These are phyloP conservation scores for Xerus rutilus DNA, from an alignment of 2,797 vertebrate species.

Conservation along the genomic window DNA sequence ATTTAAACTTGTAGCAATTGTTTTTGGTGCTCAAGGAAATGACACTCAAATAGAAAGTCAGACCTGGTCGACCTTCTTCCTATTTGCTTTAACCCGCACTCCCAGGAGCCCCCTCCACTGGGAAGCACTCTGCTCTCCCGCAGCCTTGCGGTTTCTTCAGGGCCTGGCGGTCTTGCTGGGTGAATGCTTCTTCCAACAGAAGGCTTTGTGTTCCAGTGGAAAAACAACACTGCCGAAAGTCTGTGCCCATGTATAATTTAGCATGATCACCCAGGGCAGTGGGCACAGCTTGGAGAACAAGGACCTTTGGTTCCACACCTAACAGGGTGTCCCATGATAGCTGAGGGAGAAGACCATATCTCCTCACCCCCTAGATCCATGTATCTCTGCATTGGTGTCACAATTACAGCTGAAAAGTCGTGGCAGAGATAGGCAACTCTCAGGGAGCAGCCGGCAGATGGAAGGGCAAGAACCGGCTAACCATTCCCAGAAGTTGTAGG, in stretches of 20 bases:
- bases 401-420: neutral
- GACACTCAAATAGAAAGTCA: slow-evolving; percentile 61
- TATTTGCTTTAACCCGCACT: neutral
- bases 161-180: neutral
- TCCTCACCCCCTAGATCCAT: neutral
- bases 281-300: slow-evolving; percentile 4
- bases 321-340: neutral
- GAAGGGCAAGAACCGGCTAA: neutral
- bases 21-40: slow-evolving; percentile 45
- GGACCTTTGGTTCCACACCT: neutral
- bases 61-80: neutral
- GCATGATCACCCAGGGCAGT: neutral
- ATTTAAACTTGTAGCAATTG: slow-evolving; percentile 47
- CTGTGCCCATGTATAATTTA: slow-evolving; percentile 47
- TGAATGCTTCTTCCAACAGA: neutral
- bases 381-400: neutral
- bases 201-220: slow-evolving; percentile 18
- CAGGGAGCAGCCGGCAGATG: neutral
- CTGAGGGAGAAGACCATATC: neutral
- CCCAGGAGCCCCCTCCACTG: neutral
- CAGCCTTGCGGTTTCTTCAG: neutral
- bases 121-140: neutral
- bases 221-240: neutral
- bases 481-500: neutral
- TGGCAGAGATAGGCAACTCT: neutral